phyloP scores from a whole-genome alignment of 1,140 invertebrate genomes.

The Calephelis nemesis region DNA sequence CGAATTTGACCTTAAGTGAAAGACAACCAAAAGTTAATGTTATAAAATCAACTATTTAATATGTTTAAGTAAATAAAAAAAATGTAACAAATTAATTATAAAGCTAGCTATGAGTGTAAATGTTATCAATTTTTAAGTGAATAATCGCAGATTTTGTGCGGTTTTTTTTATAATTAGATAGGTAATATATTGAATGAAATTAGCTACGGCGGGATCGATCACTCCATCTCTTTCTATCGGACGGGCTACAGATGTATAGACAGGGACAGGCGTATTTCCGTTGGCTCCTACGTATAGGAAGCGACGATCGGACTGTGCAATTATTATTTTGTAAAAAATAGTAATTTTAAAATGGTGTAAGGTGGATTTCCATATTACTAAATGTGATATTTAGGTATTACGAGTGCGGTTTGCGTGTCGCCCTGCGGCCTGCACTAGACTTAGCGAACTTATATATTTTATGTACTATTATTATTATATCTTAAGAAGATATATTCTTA shows the following conservation, averaged over 20 bases:
- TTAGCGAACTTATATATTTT: slow-evolving; percentile 79
- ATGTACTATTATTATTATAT: slow-evolving; percentile 76
- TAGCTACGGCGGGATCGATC: slow-evolving; percentile 59
- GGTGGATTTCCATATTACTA: slow-evolving; percentile 77
- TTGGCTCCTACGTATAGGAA: slow-evolving; percentile 35
- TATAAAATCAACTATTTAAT: slow-evolving; percentile 78
- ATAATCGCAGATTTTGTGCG: slow-evolving; percentile 76
- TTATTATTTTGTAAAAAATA: slow-evolving; percentile 79
- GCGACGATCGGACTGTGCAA: slow-evolving; percentile 70
- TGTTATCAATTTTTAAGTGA: slow-evolving; percentile 78
- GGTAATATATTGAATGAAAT: slow-evolving; percentile 79
- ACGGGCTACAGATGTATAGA: slow-evolving; percentile 33
- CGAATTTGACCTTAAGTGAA: slow-evolving; percentile 73
- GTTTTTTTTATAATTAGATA: slow-evolving; percentile 79
- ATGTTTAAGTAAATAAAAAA: slow-evolving; percentile 74
- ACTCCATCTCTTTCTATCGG: slow-evolving; percentile 43
- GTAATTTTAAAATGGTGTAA: slow-evolving; percentile 73
- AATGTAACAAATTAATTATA: slow-evolving; percentile 78
- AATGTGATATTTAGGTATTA: slow-evolving; percentile 79
- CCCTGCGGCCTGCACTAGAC: slow-evolving; percentile 49
- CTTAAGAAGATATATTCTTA: slow-evolving; percentile 78
- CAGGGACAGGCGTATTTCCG: slow-evolving; percentile 39
- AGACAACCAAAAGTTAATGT: slow-evolving; percentile 79
- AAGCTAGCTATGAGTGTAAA: slow-evolving; percentile 78
- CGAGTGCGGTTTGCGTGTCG: slow-evolving; percentile 63